Base-by-base conservation (phyloP, 2,113 vertebrate genomes). In the Carollia perspicillata region DNA sequence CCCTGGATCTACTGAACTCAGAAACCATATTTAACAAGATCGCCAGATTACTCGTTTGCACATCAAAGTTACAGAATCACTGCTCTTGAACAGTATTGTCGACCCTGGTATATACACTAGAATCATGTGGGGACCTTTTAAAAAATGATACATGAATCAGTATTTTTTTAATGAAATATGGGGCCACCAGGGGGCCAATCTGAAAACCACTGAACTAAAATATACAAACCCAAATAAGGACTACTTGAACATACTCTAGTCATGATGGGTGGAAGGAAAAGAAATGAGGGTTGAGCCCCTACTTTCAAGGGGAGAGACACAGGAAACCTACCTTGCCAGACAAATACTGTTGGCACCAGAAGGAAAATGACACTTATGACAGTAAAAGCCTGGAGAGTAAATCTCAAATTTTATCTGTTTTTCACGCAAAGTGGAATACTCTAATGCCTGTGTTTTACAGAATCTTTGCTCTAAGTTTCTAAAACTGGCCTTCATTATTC, bases 1-100 rank as follows among this genome's bases (percentile, higher is more conserved):
- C 12, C 5, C 22, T n/a, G 71, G 23, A 91, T 11, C 44, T 78
- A 37, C 6, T 74, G 55, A 86, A 69, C 49, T 47, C 65, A 94
- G 93, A 95, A 86, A 18, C 23, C 22, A 37, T 20, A 16, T 92
- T 94, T 93, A 63, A 83, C 28, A 89, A 96, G 77, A 71, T 66
- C 11, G 83, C 60, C 10, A 83, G 42, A 69, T 91, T 40, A 88
- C 37, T 85, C 18, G 68, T 53, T 66, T 37, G 47, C 11, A 81
- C 6, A 51, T 53, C 58, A 33, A 60, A 95, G n/a, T 47, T 47
- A 72, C 68, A 93, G 49, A 95, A 91, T 72, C 60, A 74, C 28
- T 84, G 37, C 22, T 96, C 85, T 83, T 94, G 69, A 95, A 66
- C 23, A 75, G 23, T 69, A 68, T 42, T 58, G 37, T 53, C 60